phyloP scores from a whole-genome alignment of 2,113 vertebrate species.

The Percopsis transmontana region DNA sequence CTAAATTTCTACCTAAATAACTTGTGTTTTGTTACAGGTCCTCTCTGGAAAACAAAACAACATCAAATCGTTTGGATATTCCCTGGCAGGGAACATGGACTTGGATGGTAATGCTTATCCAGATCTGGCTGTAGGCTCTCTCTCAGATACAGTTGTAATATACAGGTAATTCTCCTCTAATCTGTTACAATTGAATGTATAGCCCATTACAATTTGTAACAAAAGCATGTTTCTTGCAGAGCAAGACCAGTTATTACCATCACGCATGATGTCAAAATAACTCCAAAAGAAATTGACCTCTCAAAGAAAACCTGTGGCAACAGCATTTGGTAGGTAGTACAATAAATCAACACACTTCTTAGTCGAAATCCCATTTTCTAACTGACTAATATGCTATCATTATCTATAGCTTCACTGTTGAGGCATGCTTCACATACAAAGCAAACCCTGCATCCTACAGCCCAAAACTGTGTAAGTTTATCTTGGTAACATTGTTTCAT shows the following conservation, averaged over 20 bases:
- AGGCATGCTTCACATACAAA: constrained; percentile 88
- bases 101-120: constrained; percentile 92
- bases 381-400: not conserved
- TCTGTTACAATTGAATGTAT: constrained; percentile 1
- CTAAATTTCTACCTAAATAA: not conserved
- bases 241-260: constrained; percentile 89
- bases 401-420: constrained; percentile 83
- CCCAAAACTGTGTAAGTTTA: constrained; percentile 85
- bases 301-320: constrained; percentile 76
- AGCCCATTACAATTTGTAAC: constrained; percentile 1
- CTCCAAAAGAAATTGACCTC: constrained; percentile 79
- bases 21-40: constrained; percentile 74
- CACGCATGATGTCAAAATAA: constrained; percentile 80
- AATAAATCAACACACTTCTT: not conserved
- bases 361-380: constrained; percentile 7
- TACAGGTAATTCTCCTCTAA: constrained; percentile 81
- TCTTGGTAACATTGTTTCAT: not conserved
- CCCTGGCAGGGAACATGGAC: constrained; percentile 95
- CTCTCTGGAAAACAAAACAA: constrained; percentile 82
- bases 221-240: constrained; percentile 70
- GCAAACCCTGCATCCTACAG: constrained; percentile 84
- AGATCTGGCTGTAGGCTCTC: constrained; percentile 92
- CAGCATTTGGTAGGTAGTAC: constrained; percentile 83
- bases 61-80: constrained; percentile 89
- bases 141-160: constrained; percentile 88